A percentile compares a stretch with the other conserved stretches of the same genome.
Conservation (phyloP, 2,113 vertebrate genomes). For the Sander lucioperca region DNA sequence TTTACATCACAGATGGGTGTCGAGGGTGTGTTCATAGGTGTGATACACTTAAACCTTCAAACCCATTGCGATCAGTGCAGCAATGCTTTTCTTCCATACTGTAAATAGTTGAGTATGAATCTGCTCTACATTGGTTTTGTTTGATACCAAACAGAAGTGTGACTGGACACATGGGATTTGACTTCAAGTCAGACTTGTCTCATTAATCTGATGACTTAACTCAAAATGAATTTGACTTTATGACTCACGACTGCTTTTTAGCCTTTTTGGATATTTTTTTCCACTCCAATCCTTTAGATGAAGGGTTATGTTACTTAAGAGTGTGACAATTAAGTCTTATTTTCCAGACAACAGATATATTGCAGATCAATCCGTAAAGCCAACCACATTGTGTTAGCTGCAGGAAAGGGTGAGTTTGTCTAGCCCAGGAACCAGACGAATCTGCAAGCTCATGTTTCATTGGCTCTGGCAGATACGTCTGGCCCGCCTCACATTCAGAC, state of each 20-base stretch:
- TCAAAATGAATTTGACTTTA: no score
- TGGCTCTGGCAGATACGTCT: no score
- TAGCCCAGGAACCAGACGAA: no score
- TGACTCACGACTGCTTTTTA: no score
- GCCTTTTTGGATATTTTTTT: neutral
- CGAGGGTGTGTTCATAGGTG: neutral
- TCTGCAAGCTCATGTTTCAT: no score
- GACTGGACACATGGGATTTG: neutral
- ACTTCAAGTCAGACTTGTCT: neutral
- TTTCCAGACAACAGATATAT: neutral
- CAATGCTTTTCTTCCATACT: neutral
- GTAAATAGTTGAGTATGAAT: neutral
- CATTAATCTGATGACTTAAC: neutral
- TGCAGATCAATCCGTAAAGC: neutral
- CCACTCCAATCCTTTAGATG: neutral
- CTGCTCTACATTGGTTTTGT: neutral
- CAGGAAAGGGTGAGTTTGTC: neutral
- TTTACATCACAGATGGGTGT: neutral
- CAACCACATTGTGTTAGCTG: neutral
- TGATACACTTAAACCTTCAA: neutral
- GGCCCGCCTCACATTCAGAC: no score
- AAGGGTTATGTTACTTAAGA: neutral
- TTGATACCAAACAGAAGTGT: neutral
- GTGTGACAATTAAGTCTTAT: no score
- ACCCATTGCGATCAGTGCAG: neutral